These are phyloP conservation scores for Dromaius novaehollandiae DNA, from an alignment of 2,113 vertebrate genomes.

Conservation along the genomic window DNA sequence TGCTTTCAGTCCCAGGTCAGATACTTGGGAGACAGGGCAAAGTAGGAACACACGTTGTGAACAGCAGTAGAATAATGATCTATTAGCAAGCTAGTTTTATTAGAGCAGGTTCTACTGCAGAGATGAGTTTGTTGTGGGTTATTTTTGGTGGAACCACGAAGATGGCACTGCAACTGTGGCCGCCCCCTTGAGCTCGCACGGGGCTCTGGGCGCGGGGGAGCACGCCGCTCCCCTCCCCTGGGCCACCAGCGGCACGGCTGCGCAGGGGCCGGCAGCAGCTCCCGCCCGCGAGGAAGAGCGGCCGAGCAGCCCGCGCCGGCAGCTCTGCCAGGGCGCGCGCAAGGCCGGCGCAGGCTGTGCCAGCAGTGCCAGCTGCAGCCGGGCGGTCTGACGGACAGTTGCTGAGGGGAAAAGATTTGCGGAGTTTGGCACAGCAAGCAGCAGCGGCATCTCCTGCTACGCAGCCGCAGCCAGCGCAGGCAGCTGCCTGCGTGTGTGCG, in stretches of 20 bases:
- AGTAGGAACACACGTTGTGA: rapidly evolving
- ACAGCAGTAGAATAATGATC: not conserved
- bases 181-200: not conserved
- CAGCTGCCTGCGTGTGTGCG: rapidly evolving
- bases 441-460: rapidly evolving
- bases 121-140: not conserved
- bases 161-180: not conserved
- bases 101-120: not conserved
- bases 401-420: not conserved
- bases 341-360: not conserved
- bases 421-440: not conserved
- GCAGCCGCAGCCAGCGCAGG: not conserved
- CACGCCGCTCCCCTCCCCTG: rapidly evolving
- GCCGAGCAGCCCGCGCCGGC: too few relatives aligned
- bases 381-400: rapidly evolving
- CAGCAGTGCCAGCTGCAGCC: not conserved
- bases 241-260: rapidly evolving
- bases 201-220: rapidly evolving
- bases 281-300: too few relatives aligned
- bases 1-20: rapidly evolving
- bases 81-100: not conserved
- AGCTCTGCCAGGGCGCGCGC: rapidly evolving
- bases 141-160: not conserved
- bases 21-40: not conserved
- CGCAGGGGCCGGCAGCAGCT: too few relatives aligned